Percentiles rank a stretch among this genome's conserved stretches.
These are phyloP conservation scores for Trichechus manatus DNA, from an alignment of 2,113 vertebrate genomes.

Conservation along the genomic window DNA sequence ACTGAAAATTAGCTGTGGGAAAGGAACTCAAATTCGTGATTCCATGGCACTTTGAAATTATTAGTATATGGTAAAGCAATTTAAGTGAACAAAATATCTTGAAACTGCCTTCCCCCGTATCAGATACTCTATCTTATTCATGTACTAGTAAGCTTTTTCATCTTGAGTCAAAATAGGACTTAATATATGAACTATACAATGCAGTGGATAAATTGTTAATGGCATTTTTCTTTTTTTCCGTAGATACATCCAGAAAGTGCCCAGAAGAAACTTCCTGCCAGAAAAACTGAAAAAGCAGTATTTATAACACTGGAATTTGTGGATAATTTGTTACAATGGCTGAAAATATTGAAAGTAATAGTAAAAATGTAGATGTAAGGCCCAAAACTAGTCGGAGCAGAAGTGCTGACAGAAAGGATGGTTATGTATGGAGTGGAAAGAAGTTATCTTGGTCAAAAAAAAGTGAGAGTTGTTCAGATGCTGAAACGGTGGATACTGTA, in stretches of 20 bases:
- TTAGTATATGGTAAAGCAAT: background rate
- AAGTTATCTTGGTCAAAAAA: conserved; percentile 93
- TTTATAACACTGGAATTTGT: conserved; percentile 66
- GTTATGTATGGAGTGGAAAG: conserved; percentile 95
- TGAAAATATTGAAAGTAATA: conserved; percentile 90
- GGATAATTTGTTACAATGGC: conserved; percentile 86
- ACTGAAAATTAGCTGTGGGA: background rate
- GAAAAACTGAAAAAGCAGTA: conserved; percentile 73
- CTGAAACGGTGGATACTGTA: conserved; percentile 80
- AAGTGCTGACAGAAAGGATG: conserved; percentile 94
- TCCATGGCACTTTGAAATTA: background rate
- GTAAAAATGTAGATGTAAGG: conserved; percentile 90
- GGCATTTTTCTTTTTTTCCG: conserved; percentile 43
- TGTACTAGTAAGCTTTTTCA: background rate
- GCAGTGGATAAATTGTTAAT: conserved; percentile 40
- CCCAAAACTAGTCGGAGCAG: conserved; percentile 95
- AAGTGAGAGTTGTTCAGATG: conserved; percentile 87
- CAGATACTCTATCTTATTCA: background rate
- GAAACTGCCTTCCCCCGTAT: background rate
- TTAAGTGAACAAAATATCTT: background rate
- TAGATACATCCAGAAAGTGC: conserved; percentile 82
- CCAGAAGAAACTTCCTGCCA: conserved; percentile 80
- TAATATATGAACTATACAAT: conserved; percentile 1
- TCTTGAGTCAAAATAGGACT: background rate
- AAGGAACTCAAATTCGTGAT: background rate